Percentiles rank a stretch among this genome's conserved stretches.
These are phyloP conservation scores for Cryptus viduatorius DNA, from an alignment of 2,888 invertebrate species.

Conservation along the genomic window DNA sequence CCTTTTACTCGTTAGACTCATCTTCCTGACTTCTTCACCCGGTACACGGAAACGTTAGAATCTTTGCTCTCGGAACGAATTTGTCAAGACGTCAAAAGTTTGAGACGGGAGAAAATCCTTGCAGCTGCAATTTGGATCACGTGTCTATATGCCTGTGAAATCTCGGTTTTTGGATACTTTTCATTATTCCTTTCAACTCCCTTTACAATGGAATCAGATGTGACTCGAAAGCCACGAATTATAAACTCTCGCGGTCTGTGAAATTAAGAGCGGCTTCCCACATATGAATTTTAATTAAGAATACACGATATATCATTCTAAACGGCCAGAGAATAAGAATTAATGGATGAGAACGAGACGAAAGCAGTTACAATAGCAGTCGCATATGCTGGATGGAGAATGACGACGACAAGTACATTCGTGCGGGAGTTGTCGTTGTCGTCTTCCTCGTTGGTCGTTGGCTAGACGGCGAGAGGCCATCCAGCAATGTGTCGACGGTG, in stretches of 20 bases:
- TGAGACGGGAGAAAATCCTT: background rate
- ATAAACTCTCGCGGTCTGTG: background rate
- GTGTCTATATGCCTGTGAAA: background rate
- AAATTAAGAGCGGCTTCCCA: background rate
- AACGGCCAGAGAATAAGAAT: background rate
- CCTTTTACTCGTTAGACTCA: background rate
- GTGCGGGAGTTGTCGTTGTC: slow-evolving; percentile 2
- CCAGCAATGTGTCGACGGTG: slow-evolving; percentile 47
- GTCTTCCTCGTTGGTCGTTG: slow-evolving; percentile 7
- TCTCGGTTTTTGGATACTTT: background rate
- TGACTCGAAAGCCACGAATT: background rate
- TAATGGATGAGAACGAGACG: background rate
- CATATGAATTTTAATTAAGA: background rate
- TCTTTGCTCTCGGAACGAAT: background rate
- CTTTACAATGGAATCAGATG: background rate
- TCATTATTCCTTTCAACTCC: background rate
- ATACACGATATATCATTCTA: background rate
- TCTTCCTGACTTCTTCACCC: background rate
- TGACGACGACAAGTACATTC: background rate
- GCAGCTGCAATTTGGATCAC: background rate
- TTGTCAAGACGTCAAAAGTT: background rate
- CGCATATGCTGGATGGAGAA: background rate
- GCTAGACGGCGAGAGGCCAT: slow-evolving; percentile 40
- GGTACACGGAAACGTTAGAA: background rate
- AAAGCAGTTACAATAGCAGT: background rate